A percentile compares a stretch with the other conserved stretches of the same genome.
Evolutionary conservation across 2,797 vertebrate genomes (phyloP).

Genomic region (Eidolon dupreanum): DNA sequence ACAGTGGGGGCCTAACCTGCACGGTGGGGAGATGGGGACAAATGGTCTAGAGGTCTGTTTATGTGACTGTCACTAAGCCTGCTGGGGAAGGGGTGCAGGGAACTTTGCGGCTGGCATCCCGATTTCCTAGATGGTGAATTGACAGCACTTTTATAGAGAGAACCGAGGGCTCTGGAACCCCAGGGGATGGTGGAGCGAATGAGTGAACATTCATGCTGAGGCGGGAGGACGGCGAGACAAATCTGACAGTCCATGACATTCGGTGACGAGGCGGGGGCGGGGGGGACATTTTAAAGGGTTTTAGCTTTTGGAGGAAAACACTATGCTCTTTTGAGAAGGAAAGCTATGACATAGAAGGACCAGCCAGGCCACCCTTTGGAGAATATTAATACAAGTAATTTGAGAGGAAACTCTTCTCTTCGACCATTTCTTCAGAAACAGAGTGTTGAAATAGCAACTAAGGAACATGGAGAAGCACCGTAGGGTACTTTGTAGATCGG

Average conservation of each 20-base stretch:
- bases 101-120: neutral
- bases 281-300: neutral
- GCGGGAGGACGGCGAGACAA: rapidly evolving
- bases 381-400: neutral
- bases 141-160: neutral
- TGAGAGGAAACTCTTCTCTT: neutral
- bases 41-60: neutral
- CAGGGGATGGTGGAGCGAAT: neutral
- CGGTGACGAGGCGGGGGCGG: neutral
- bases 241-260: neutral
- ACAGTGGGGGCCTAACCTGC: neutral
- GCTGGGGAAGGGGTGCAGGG: neutral
- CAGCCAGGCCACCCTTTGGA: neutral
- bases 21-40: neutral
- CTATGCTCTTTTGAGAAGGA: neutral
- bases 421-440: neutral
- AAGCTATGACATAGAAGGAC: neutral
- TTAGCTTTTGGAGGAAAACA: neutral
- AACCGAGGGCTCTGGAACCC: neutral
- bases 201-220: rapidly evolving
- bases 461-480: neutral
- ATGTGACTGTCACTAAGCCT: neutral
- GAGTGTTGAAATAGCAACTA: neutral
- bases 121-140: neutral
- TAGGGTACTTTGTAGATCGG: neutral